phyloP scores from a whole-genome alignment of 1,140 invertebrate species.

The Drosophila equinoxialis region DNA sequence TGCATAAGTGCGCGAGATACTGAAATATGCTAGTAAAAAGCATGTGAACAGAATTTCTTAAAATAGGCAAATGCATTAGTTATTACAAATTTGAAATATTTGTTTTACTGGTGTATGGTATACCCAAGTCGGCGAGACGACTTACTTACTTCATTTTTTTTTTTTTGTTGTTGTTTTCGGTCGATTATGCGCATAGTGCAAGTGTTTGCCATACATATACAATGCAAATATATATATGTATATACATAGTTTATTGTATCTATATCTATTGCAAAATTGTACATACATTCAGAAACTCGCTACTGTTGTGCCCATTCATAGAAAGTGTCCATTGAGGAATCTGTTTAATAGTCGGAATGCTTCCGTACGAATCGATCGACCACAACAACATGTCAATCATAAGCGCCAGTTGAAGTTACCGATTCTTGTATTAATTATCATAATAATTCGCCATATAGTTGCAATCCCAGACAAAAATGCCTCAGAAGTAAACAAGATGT shows the following conservation, averaged over 20 bases:
- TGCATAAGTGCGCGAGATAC: no score
- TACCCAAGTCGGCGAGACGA: no score
- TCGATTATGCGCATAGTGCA: slow-evolving; percentile 71
- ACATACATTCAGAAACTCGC: background rate
- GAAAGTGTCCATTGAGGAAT: slow-evolving; percentile 52
- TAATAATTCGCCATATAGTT: background rate
- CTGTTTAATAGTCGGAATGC: slow-evolving; percentile 1
- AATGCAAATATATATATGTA: slow-evolving; percentile 13
- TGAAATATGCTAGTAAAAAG: no score
- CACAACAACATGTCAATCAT: background rate
- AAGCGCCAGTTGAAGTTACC: slow-evolving; percentile 2
- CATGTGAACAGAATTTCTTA: no score
- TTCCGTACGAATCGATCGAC: background rate
- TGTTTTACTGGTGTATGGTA: no score
- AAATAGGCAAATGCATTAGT: no score
- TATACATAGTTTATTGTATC: slow-evolving; percentile 25
- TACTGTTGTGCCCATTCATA: slow-evolving; percentile 60
- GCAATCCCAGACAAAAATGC: background rate
- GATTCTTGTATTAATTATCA: slow-evolving; percentile 13
- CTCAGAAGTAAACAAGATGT: background rate
- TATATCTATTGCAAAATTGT: slow-evolving; percentile 35
- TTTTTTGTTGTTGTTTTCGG: slow-evolving; percentile 23
- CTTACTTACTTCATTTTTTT: no score
- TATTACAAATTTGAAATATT: no score
- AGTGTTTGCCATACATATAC: slow-evolving; percentile 63